Percentiles rank a stretch among this genome's conserved stretches.
These are phyloP conservation scores for Nasonia giraulti DNA, from an alignment of 1,140 invertebrate genomes.

Conservation along the genomic window DNA sequence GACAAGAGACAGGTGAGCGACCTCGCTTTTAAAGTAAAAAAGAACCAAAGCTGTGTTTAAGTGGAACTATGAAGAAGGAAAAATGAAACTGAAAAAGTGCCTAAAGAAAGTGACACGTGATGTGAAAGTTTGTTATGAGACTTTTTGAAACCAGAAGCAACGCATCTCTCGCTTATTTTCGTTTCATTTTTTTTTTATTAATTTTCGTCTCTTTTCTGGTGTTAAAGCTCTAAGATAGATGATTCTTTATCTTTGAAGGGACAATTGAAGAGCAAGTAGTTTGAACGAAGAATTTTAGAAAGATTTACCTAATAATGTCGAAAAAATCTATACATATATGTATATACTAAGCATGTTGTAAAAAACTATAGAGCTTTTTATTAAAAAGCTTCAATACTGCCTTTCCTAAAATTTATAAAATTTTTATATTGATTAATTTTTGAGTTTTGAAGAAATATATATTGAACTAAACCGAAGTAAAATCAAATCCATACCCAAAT, in stretches of 20 bases:
- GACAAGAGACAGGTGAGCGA: not conserved
- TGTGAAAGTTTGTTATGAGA: conserved; percentile 31
- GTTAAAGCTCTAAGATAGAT: conserved; percentile 2
- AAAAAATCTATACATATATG: conserved; percentile 30
- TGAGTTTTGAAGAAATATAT: conserved; percentile 28
- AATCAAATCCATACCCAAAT: not conserved
- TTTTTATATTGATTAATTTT: conserved; percentile 44
- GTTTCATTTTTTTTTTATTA: conserved; percentile 27
- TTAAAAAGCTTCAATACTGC: conserved; percentile 49
- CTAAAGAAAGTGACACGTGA: conserved; percentile 47
- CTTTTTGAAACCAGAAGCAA: conserved; percentile 41
- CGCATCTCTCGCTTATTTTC: conserved; percentile 35
- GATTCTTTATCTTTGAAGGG: conserved; percentile 9
- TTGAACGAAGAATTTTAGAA: conserved; percentile 51
- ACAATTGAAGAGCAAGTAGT: conserved; percentile 30
- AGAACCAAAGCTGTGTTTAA: conserved; percentile 48
- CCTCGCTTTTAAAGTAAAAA: conserved; percentile 23
- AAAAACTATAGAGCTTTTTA: conserved; percentile 32
- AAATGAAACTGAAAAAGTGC: conserved; percentile 50
- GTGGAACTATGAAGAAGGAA: conserved; percentile 14
- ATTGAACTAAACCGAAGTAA: conserved; percentile 13
- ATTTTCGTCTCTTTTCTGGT: conserved; percentile 4
- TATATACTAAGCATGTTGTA: conserved; percentile 31
- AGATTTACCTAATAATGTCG: conserved; percentile 11
- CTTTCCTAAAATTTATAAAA: conserved; percentile 49